A percentile compares a stretch with the other conserved stretches of the same genome.
Conservation (phyloP, 2,888 invertebrate species). For the Schizotus pectinicornis region DNA sequence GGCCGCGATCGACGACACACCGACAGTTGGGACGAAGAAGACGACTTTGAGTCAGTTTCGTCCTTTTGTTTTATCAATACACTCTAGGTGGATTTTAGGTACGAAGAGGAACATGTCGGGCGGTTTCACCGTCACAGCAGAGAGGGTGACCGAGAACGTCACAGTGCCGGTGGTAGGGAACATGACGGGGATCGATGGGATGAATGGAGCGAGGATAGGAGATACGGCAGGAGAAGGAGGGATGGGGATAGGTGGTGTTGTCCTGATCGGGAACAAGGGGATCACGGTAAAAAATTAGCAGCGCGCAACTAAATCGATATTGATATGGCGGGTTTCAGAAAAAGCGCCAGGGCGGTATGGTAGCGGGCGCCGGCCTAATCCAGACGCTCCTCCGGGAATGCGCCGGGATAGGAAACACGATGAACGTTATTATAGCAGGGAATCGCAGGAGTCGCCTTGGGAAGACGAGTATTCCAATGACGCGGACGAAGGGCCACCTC, state of each 20-base stretch:
- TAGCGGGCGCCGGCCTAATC: conserved; percentile 44
- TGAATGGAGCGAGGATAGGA: conserved; percentile 46
- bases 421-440: conserved; percentile 53
- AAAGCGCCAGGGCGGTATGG: conserved; percentile 46
- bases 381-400: conserved; percentile 34
- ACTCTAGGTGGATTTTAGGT: conserved; percentile 41
- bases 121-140: conserved; percentile 47
- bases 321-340: conserved; percentile 34
- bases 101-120: conserved; percentile 53
- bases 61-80: neutral
- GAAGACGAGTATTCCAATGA: conserved; percentile 64
- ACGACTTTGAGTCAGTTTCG: conserved; percentile 71
- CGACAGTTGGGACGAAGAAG: conserved; percentile 68
- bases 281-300: conserved; percentile 53
- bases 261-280: conserved; percentile 63
- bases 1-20: conserved; percentile 62
- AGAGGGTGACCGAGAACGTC: conserved; percentile 46
- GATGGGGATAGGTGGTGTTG: conserved; percentile 56
- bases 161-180: conserved; percentile 40
- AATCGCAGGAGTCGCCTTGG: conserved; percentile 63
- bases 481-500: conserved; percentile 48
- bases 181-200: conserved; percentile 47
- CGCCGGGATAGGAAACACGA: conserved; percentile 56
- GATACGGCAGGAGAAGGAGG: conserved; percentile 47
- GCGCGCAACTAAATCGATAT: conserved; percentile 2